Evolutionary conservation across 1,140 invertebrate species (phyloP).

Genomic region (Zaprionus camerounensis): DNA sequence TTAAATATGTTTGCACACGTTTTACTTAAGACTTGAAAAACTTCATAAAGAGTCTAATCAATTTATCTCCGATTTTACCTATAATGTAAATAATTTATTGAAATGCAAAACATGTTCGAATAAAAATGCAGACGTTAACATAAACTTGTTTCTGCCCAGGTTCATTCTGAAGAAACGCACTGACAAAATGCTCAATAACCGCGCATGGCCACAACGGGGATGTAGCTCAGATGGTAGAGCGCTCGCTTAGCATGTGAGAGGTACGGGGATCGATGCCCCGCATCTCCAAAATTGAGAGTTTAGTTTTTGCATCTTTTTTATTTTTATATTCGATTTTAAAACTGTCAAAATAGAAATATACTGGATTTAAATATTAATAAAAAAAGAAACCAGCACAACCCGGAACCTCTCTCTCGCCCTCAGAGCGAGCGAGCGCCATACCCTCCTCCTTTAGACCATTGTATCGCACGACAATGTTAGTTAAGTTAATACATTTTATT

Average conservation of each 20-base stretch:
- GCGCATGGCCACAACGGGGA: constrained; percentile 31
- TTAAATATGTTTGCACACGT: background rate
- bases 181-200: background rate
- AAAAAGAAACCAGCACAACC: constrained; percentile 77
- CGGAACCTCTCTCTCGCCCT: constrained; percentile 83
- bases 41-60: background rate
- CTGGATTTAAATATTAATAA: background rate
- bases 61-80: background rate
- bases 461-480: no score
- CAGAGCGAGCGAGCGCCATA: no score
- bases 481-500: no score
- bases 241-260: constrained; percentile 94
- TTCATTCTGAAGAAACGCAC: background rate
- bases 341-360: background rate
- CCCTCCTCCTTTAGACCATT: no score
- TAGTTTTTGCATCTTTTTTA: background rate
- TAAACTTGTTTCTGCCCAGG: background rate
- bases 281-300: constrained; percentile 84
- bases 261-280: constrained; percentile 92
- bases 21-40: background rate
- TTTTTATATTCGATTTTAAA: background rate
- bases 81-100: background rate
- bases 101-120: background rate
- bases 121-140: background rate
- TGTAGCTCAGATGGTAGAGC: constrained; percentile 91